Percentiles rank a stretch among this genome's conserved stretches.
phyloP scores from a whole-genome alignment of 2,888 invertebrate genomes.

The Dicyrtoma fusca region DNA sequence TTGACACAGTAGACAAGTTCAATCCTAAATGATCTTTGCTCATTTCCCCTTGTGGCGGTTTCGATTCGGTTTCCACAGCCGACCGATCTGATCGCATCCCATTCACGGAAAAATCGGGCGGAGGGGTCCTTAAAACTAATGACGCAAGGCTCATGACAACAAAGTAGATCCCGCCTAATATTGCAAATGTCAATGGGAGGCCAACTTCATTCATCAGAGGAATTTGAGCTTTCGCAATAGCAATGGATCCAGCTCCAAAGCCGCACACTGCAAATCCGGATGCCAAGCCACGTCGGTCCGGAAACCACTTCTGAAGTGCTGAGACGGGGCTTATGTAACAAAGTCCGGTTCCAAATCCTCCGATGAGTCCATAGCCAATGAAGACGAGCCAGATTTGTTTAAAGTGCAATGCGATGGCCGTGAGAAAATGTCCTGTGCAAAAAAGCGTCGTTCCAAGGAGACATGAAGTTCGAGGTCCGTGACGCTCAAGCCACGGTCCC shows the following conservation, averaged over 20 bases:
- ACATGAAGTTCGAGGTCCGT: conserved; percentile 44
- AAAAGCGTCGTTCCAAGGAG: conserved; percentile 24
- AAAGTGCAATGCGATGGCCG: conserved; percentile 22
- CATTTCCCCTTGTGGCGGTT: background rate
- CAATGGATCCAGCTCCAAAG: conserved; percentile 55
- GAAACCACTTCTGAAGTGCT: conserved; percentile 53
- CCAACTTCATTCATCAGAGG: conserved; percentile 40
- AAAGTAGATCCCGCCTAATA: conserved; percentile 46
- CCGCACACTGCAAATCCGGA: conserved; percentile 53
- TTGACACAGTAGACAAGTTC: background rate
- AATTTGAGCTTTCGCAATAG: conserved; percentile 45
- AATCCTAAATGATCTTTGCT: background rate
- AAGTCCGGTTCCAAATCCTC: conserved; percentile 45
- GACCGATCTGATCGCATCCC: conserved; percentile 7
- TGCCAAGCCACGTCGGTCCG: conserved; percentile 50
- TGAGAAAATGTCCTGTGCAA: conserved; percentile 30
- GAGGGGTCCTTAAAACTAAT: conserved; percentile 47
- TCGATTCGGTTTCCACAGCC: background rate
- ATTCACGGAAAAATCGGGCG: conserved; percentile 41
- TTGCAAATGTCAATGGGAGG: conserved; percentile 48
- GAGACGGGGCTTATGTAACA: conserved; percentile 53
- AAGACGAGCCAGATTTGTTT: conserved; percentile 44
- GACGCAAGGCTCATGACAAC: conserved; percentile 41
- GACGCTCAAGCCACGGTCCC: conserved; percentile 53
- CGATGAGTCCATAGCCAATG: conserved; percentile 45